Evolutionary conservation across 2,888 invertebrate genomes (phyloP).

Genomic region (Nebria brevicollis): DNA sequence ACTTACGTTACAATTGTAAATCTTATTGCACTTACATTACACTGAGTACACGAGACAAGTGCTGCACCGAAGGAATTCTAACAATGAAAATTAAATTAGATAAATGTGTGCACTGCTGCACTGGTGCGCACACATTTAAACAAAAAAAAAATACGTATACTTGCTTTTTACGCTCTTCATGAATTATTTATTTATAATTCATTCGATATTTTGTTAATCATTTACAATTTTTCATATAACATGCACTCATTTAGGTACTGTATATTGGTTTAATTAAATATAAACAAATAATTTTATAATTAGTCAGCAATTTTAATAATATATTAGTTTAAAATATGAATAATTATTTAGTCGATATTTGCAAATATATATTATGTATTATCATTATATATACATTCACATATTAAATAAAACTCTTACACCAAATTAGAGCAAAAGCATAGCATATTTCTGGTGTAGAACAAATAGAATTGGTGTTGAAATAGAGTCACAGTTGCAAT

Average conservation of each 20-base stretch:
- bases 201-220: background rate
- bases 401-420: no score
- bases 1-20: background rate
- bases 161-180: background rate
- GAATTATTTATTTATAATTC: background rate
- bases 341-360: no score
- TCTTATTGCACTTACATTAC: constrained; percentile 1
- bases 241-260: background rate
- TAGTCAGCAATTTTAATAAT: background rate
- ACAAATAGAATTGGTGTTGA: background rate
- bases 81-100: background rate
- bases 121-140: background rate
- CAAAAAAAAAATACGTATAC: background rate
- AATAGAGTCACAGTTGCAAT: constrained; percentile 7
- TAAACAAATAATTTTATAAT: background rate
- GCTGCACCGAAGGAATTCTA: background rate
- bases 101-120: background rate
- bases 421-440: no score
- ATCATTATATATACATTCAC: no score
- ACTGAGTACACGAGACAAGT: background rate
- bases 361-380: no score
- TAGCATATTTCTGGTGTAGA: background rate
- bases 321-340: no score
- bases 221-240: background rate
- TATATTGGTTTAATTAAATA: background rate